Percentiles rank a stretch among this genome's conserved stretches.
These are phyloP conservation scores for Myanophis thanlyinensis DNA, from an alignment of 2,113 vertebrate genomes.

Conservation along the genomic window DNA sequence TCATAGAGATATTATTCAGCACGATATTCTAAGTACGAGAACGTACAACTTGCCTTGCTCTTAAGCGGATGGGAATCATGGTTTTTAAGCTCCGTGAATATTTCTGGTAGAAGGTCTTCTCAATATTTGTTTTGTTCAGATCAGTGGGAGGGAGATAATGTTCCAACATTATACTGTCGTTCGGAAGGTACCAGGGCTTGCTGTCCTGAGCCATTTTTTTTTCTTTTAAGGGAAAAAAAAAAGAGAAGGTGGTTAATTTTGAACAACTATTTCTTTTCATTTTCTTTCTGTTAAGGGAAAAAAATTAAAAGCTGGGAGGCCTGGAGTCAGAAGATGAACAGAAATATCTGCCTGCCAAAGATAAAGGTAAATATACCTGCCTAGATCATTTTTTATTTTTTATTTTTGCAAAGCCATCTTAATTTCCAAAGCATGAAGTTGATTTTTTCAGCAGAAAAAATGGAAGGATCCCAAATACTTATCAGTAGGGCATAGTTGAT, in stretches of 20 bases:
- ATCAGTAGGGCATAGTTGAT: background rate
- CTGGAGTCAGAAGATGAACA: background rate
- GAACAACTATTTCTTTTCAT: background rate
- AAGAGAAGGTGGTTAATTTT: background rate
- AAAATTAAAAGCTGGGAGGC: background rate
- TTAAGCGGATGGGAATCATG: conserved; percentile 60
- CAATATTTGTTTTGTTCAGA: conserved; percentile 28
- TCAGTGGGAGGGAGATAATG: conserved; percentile 43
- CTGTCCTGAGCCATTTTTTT: background rate
- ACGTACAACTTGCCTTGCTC: conserved; percentile 47
- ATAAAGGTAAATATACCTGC: background rate
- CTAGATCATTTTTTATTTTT: background rate
- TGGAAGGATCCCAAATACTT: background rate
- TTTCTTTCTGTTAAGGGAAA: background rate
- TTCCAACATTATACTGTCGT: conserved; percentile 32
- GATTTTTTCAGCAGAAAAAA: background rate
- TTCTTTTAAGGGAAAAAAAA: conserved; percentile 4
- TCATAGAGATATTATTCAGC: background rate
- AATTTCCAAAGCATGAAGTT: background rate
- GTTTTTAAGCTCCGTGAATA: conserved; percentile 72
- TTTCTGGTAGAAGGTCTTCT: conserved; percentile 58
- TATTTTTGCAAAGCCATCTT: background rate
- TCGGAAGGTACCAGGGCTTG: conserved; percentile 13
- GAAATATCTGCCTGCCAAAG: background rate
- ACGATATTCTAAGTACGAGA: background rate